Percentiles rank a stretch among this genome's conserved stretches.
Conservation (phyloP, 2,797 vertebrate species). For the Lophotriccus pileatus region DNA sequence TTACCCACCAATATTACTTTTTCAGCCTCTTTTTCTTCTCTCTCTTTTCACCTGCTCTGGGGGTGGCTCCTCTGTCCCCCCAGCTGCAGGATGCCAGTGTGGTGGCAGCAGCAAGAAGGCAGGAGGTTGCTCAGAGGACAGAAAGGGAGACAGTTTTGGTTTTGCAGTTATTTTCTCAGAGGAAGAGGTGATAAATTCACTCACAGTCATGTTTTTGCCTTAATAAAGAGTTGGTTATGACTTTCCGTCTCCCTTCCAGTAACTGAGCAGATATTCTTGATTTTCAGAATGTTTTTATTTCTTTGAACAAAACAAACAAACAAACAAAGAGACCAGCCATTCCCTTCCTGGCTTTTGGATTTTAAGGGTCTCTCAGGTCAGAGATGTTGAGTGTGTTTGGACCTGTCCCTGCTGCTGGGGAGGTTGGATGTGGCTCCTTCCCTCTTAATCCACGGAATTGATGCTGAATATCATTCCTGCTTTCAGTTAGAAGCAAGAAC, state of each 20-base stretch:
- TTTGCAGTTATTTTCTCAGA: neutral
- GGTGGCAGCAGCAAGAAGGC: neutral
- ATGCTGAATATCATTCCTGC: accelerated
- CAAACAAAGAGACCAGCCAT: neutral
- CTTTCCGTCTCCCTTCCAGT: neutral
- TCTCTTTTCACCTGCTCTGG: neutral
- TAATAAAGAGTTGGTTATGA: neutral
- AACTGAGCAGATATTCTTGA: neutral
- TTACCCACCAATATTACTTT: accelerated
- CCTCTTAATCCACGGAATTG: neutral
- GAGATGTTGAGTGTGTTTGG: neutral
- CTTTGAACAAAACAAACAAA: neutral
- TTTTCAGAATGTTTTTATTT: neutral
- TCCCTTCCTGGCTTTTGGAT: neutral
- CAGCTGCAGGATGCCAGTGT: accelerated
- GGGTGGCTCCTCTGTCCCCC: neutral
- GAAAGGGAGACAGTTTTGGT: neutral
- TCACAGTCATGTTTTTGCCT: neutral
- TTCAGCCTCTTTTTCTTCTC: neutral
- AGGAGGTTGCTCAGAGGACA: accelerated
- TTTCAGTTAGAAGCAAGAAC: neutral
- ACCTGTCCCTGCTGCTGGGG: neutral
- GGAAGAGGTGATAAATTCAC: neutral
- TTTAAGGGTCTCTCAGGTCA: neutral
- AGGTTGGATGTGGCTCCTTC: neutral